phyloP scores from a whole-genome alignment of 53 echinoderm and acorn worm species.

The Paracentrotus lividus region DNA sequence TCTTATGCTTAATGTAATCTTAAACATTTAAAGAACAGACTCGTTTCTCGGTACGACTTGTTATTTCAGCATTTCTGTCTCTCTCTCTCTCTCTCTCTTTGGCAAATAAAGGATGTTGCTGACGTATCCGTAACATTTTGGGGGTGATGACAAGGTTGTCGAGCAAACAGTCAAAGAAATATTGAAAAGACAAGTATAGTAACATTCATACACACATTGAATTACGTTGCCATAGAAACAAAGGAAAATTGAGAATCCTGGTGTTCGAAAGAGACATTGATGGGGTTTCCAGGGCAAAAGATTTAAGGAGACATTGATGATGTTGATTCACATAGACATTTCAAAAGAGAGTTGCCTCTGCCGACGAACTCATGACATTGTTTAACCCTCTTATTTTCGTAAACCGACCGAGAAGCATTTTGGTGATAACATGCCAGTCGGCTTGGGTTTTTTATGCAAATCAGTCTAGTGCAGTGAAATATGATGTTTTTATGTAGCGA shows the following conservation, averaged over 20 bases:
- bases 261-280: not conserved
- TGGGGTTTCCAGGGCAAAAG: not conserved
- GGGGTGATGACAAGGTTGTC: not conserved
- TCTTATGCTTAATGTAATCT: not conserved
- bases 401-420: no score
- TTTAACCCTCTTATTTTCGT: not conserved
- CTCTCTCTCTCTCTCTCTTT: no score
- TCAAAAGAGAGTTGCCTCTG: not conserved
- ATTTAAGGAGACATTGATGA: not conserved
- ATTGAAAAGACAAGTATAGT: not conserved
- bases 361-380: not conserved
- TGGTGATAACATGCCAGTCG: no score
- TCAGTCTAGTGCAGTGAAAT: no score
- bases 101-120: not conserved
- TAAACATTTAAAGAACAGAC: not conserved
- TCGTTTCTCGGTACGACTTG: not conserved
- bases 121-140: not conserved
- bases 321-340: not conserved
- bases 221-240: constrained; percentile 2
- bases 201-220: not conserved
- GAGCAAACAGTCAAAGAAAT: not conserved
- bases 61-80: constrained; percentile 1
- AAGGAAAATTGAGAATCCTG: not conserved
- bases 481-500: no score
- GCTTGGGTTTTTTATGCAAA: no score